These are phyloP conservation scores for Acronicta aceris DNA, from an alignment of 2,888 invertebrate genomes.

Conservation along the genomic window DNA sequence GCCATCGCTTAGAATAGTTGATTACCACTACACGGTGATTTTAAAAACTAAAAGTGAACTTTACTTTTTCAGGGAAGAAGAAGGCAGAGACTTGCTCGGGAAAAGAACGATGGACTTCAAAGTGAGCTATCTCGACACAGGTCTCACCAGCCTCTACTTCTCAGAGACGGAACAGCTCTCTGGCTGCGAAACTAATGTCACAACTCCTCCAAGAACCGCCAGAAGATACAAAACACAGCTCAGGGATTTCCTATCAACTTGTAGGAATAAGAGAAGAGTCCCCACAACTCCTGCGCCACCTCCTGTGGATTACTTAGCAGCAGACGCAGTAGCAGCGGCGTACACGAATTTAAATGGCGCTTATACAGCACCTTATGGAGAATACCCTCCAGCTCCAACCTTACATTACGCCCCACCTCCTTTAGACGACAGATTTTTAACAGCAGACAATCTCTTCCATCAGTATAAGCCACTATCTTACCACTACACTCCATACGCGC, in stretches of 20 bases:
- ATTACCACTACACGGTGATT: no score
- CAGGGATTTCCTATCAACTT: conserved; percentile 97
- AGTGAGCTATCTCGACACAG: conserved; percentile 98
- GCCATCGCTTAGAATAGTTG: no score
- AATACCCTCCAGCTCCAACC: conserved; percentile 91
- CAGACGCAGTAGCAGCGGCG: conserved; percentile 93
- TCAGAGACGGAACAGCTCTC: conserved; percentile 95
- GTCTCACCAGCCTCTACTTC: conserved; percentile 96
- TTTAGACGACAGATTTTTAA: conserved; percentile 92
- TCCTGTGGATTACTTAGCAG: conserved; percentile 92
- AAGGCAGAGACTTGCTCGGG: conserved; percentile 98
- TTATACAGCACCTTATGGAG: conserved; percentile 94
- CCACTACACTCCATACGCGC: conserved; percentile 92
- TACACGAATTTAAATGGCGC: conserved; percentile 94
- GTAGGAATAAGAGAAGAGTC: conserved; percentile 94
- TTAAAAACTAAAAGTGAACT: no score
- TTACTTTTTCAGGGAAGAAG: conserved; percentile 95
- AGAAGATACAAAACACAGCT: conserved; percentile 98
- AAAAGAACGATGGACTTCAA: conserved; percentile 99
- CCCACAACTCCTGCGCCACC: conserved; percentile 89
- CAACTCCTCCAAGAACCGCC: conserved; percentile 93
- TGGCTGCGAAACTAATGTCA: conserved; percentile 90
- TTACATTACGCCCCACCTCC: conserved; percentile 92
- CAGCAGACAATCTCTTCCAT: conserved; percentile 96
- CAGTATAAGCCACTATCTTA: conserved; percentile 97